Conservation (phyloP, 2,888 invertebrate genomes). For the Elegia similella region DNA sequence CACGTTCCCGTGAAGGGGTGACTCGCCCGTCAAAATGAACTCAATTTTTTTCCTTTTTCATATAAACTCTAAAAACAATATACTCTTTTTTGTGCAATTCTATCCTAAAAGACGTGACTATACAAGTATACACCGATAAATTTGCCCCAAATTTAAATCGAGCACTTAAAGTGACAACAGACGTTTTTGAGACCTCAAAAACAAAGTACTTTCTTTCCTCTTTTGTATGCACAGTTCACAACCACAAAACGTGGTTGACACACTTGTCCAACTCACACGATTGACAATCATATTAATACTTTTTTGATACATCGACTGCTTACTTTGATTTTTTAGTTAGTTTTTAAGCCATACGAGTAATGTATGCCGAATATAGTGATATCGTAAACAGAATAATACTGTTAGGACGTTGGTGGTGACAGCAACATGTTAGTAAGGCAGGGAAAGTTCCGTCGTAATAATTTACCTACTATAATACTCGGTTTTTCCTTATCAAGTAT, state of each 20-base stretch:
- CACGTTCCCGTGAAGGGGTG: too few relatives aligned
- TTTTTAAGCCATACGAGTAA: constrained; percentile 19
- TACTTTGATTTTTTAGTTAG: neutral
- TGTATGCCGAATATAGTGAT: constrained; percentile 26
- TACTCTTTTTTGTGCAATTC: too few relatives aligned
- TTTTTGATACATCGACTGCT: constrained; percentile 35
- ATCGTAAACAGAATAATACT: constrained; percentile 18
- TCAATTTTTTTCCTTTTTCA: too few relatives aligned
- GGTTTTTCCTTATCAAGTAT: neutral
- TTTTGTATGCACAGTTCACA: constrained; percentile 56
- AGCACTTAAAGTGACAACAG: constrained; percentile 27
- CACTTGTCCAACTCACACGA: constrained; percentile 33
- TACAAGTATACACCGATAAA: neutral
- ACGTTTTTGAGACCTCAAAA: constrained; percentile 34
- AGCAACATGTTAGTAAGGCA: constrained; percentile 27
- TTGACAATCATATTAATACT: constrained; percentile 7
- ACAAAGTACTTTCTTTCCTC: constrained; percentile 59
- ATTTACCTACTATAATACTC: neutral
- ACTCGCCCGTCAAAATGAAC: too few relatives aligned
- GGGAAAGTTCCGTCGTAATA: constrained; percentile 50
- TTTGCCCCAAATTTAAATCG: neutral
- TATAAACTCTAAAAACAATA: too few relatives aligned
- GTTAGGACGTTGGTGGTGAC: constrained; percentile 19
- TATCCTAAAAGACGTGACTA: neutral
- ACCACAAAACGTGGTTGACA: constrained; percentile 45